These are phyloP conservation scores for Entomyzon cyanotis DNA, from an alignment of 2,113 vertebrate genomes.

Conservation along the genomic window DNA sequence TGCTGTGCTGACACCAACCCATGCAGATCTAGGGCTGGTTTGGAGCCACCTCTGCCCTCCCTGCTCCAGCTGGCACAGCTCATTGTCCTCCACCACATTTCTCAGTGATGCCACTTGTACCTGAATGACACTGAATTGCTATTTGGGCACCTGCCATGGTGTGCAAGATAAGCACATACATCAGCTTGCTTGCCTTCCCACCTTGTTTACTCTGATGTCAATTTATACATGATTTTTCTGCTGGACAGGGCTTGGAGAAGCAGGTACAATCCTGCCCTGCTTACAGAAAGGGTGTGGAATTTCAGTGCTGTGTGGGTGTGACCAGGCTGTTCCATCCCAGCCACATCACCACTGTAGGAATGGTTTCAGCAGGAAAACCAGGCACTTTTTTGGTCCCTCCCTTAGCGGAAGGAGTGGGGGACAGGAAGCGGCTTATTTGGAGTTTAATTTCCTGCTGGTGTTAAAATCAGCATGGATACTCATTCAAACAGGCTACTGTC, in stretches of 20 bases:
- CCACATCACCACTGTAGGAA: background rate
- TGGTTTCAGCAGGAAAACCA: background rate
- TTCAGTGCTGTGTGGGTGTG: background rate
- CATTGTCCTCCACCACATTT: background rate
- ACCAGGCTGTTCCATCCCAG: background rate
- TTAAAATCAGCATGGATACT: background rate
- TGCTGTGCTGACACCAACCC: background rate
- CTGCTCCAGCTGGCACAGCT: rapidly evolving
- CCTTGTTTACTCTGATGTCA: background rate
- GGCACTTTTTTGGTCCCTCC: background rate
- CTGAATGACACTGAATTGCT: background rate
- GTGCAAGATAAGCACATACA: rapidly evolving
- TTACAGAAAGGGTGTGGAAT: background rate
- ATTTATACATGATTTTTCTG: background rate
- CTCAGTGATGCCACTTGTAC: background rate
- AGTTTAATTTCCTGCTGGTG: background rate
- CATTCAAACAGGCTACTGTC: background rate
- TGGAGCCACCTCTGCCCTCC: background rate
- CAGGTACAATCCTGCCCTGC: background rate
- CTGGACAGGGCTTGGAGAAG: background rate
- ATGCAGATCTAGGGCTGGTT: background rate
- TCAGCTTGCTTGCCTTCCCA: background rate
- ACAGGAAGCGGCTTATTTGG: background rate
- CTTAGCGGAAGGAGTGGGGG: rapidly evolving
- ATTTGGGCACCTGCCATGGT: rapidly evolving